A percentile compares a stretch with the other conserved stretches of the same genome.
Evolutionary conservation across 2,113 vertebrate genomes (phyloP).

Genomic region (Urocolius indicus): DNA sequence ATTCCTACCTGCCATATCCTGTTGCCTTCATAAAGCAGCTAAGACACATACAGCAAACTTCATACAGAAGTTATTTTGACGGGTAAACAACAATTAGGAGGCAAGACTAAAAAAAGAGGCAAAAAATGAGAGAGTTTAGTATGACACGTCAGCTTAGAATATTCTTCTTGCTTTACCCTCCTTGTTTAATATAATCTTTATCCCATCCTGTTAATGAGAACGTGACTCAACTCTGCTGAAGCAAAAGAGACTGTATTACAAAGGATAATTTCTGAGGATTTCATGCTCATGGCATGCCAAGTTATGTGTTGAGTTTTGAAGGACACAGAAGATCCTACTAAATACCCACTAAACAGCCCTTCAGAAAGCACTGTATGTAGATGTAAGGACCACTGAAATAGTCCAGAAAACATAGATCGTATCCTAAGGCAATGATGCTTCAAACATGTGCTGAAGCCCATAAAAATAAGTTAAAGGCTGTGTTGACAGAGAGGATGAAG

Average conservation of each 20-base stretch:
- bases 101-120: neutral
- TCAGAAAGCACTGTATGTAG: neutral
- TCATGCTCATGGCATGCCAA: neutral
- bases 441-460: conserved; percentile 52
- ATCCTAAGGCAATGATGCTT: conserved; percentile 49
- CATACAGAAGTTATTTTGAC: neutral
- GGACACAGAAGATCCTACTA: neutral
- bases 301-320: neutral
- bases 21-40: neutral
- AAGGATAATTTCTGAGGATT: neutral
- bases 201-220: neutral
- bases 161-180: neutral
- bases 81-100: neutral
- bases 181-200: neutral
- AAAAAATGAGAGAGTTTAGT: neutral
- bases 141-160: neutral
- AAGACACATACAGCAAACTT: neutral
- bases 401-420: neutral
- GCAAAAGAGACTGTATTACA: neutral
- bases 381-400: neutral
- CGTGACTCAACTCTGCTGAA: neutral
- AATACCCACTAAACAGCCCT: neutral
- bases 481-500: conserved; percentile 64
- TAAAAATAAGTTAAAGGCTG: conserved; percentile 67
- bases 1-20: neutral